Evolutionary conservation across 2,113 vertebrate species (phyloP), one percentile per base, ranked within the genome.

Genomic region (Melanotaenia duboulayi): DNA sequence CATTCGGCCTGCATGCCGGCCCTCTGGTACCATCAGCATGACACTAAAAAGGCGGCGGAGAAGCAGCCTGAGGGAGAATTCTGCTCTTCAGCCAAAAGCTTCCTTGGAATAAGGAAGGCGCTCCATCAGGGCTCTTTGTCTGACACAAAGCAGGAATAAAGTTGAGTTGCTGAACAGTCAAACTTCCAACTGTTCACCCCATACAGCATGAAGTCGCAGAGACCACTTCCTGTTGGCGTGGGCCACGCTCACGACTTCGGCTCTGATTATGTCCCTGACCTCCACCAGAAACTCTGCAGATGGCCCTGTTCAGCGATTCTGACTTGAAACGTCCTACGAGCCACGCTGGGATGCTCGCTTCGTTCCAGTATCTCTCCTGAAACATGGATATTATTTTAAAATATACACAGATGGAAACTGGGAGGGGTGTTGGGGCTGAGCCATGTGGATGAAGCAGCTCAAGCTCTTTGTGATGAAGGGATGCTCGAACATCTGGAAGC

Each of bases 181-280:
- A 7, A n/a, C 46, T 16, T 74, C 54, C 65, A 64, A 23, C 42
- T 17, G 32, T 35, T 35, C 4, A 7, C 32, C 32, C 32, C 8
- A 35, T 35, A 1, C 32, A 35, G 7, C 37, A 32, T 7, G 11
- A 62, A 67, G 28, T 66, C 12, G 0, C 3, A 1, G 22, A 32
- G 16, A n/a, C 12, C 14, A 37, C 25, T 46, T 35, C 32, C 32
- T 9, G 32, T 35, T 72, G 64, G 61, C n/a, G 0, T 17, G 16
- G 44, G 12, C 58, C 23, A 4, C 44, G 46, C 73, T 63, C 62
- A 67, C 8, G 25, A n/a, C 44, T 67, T 44, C 50, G 32, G 59
- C 52, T 4, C 37, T 67, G 73, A 81, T 58, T n/a, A n/a, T n/a
- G n/a, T n/a, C 50, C 17, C n/a, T 37, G 67, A 24, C 28, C 58